Evolutionary conservation across 2,888 invertebrate genomes (phyloP).

Genomic region (Desoria tigrina): DNA sequence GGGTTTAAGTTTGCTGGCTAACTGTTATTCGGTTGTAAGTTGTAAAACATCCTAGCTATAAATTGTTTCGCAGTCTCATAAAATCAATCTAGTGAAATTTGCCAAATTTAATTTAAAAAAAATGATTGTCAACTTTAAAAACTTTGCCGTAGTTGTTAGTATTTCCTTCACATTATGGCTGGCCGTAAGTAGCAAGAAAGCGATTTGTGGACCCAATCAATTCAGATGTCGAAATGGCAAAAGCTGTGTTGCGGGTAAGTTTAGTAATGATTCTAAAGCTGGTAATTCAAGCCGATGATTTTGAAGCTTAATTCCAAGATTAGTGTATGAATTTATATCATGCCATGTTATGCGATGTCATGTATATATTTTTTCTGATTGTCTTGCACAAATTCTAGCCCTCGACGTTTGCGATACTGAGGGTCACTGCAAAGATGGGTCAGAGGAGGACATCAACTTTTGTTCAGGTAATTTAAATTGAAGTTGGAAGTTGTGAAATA

Average conservation of each 20-base stretch:
- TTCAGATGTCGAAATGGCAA: constrained; percentile 47
- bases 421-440: constrained; percentile 45
- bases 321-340: neutral
- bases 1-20: too few species aligned
- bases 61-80: too few species aligned
- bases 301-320: neutral
- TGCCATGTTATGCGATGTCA: neutral
- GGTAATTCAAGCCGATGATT: neutral
- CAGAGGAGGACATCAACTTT: constrained; percentile 44
- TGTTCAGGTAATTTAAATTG: constrained; percentile 37
- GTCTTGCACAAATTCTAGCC: too few species aligned
- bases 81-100: too few species aligned
- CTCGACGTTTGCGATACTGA: constrained; percentile 49
- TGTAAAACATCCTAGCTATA: too few species aligned
- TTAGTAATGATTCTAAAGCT: neutral
- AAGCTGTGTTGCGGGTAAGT: constrained; percentile 45
- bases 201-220: constrained; percentile 50
- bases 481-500: too few species aligned
- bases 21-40: too few species aligned
- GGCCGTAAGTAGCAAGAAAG: neutral
- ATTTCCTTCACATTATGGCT: too few species aligned
- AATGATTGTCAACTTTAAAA: too few species aligned
- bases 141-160: too few species aligned
- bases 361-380: too few species aligned
- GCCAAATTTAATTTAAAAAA: too few species aligned